phyloP scores from a whole-genome alignment of 2,797 vertebrate species.

The Chelon labrosus region DNA sequence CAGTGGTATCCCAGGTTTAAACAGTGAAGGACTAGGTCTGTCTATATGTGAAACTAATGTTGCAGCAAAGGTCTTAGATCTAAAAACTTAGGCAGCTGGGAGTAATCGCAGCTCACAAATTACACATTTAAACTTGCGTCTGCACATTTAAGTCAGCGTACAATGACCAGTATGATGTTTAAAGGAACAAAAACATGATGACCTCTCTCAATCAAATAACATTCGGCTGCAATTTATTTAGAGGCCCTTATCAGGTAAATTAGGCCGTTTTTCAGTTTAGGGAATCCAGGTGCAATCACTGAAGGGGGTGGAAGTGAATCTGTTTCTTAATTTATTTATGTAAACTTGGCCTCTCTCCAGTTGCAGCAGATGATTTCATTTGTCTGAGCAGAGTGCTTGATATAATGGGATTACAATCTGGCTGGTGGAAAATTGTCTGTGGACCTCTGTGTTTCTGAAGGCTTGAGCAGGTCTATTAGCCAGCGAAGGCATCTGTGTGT shows the following conservation, averaged over 20 bases:
- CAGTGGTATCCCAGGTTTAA: slow-evolving; percentile 24
- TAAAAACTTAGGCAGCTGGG: not conserved
- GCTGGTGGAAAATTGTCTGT: slow-evolving; percentile 73
- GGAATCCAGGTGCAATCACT: slow-evolving; percentile 76
- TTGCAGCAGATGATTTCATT: slow-evolving; percentile 82
- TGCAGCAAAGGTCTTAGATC: slow-evolving; percentile 24
- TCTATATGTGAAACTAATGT: slow-evolving; percentile 19
- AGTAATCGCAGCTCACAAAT: slow-evolving; percentile 18
- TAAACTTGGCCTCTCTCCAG: slow-evolving; percentile 82
- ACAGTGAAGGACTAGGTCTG: not conserved
- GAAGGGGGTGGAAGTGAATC: slow-evolving; percentile 79
- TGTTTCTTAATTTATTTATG: slow-evolving; percentile 83
- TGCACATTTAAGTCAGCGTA: slow-evolving; percentile 11
- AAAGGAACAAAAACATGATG: slow-evolving; percentile 23
- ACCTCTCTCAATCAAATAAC: slow-evolving; percentile 43
- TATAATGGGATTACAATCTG: slow-evolving; percentile 82
- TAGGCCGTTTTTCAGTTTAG: slow-evolving; percentile 63
- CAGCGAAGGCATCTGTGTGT: slow-evolving; percentile 38
- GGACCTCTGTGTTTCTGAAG: slow-evolving; percentile 64
- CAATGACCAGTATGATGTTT: slow-evolving; percentile 34
- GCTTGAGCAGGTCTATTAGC: slow-evolving; percentile 66
- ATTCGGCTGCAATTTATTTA: slow-evolving; percentile 69
- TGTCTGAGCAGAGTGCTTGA: slow-evolving; percentile 78
- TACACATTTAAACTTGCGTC: slow-evolving; percentile 10
- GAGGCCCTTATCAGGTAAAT: slow-evolving; percentile 72